Conservation (phyloP, 2,888 invertebrate genomes). For the Polymixis lichenea region DNA sequence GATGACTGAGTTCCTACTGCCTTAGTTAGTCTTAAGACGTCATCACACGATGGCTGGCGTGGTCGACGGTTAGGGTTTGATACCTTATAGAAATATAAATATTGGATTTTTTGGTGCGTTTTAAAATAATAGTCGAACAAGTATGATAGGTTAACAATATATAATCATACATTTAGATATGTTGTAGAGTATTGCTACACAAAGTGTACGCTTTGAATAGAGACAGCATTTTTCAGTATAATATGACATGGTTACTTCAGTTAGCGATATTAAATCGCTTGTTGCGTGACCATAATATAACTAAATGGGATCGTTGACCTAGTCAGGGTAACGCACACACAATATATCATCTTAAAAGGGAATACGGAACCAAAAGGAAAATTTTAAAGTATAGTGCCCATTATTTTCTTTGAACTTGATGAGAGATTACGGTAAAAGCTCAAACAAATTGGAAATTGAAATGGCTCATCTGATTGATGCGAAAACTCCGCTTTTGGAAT, state of each 20-base stretch:
- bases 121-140: neutral
- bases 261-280: slow-evolving; percentile 21
- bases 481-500: neutral
- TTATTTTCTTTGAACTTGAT: slow-evolving; percentile 30
- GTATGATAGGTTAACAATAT: neutral
- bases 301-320: slow-evolving; percentile 61
- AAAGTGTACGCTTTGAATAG: neutral
- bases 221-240: neutral
- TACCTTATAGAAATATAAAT: neutral
- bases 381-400: slow-evolving; percentile 15
- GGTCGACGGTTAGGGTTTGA: neutral
- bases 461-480: slow-evolving; percentile 6
- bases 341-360: slow-evolving; percentile 50
- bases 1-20: neutral
- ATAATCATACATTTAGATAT: neutral
- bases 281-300: slow-evolving; percentile 36
- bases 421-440: slow-evolving; percentile 4
- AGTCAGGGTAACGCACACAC: slow-evolving; percentile 45
- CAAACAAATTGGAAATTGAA: too few species aligned
- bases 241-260: neutral
- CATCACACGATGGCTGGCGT: neutral
- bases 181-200: neutral
- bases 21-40: neutral
- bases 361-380: slow-evolving; percentile 26
- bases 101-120: neutral